Evolutionary conservation across 2,113 vertebrate species (phyloP), one percentile per base, ranked within the genome.

Genomic region (Mirza zaza): DNA sequence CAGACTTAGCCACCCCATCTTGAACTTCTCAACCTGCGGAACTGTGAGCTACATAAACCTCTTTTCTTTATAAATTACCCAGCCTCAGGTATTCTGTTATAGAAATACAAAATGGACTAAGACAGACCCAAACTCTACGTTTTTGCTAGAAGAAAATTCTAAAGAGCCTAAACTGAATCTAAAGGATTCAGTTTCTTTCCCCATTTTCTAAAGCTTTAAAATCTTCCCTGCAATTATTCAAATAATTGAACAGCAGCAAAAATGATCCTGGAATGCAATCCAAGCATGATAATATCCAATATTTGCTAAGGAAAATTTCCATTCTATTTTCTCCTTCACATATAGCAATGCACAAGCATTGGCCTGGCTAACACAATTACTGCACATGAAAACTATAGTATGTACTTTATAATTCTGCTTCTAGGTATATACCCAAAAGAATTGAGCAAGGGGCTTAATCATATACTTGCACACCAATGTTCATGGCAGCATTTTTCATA

Each of bases 321-420:
- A 21, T 94, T 96, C 79, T 8, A n/a, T 95, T 97, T 75, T 79
- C 96, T 59, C 92, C 3, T 50, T 71, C 70, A 13, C 6, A 15
- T 95, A 59, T 86, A 59, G 29, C 25, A 79, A 42, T 15, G 18
- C 1, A 45, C 6, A 6, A 68, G 15, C 50, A 3, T 25, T 81
- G 87, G 39, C 82, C 84, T 48, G 90, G 29, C 21, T 75, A 92
- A 83, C 42, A 81, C 48, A 95, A 90, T 89, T 96, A 92, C 55
- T 61, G 59, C 42, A 52, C 21, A 36, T 87, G 94, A 90, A 96
- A 96, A 87, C n/a, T n/a, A 45, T 23, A 73, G 70, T 27, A 59
- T 32, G 61, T 11, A 48, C 9, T 96, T 98, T 95, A 50, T 50
- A 83, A 50, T 75, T 85, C 25, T 2, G 42, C 71, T 70, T 80